Conservation (phyloP, 2,888 invertebrate species). For the Calameuta idolon region DNA sequence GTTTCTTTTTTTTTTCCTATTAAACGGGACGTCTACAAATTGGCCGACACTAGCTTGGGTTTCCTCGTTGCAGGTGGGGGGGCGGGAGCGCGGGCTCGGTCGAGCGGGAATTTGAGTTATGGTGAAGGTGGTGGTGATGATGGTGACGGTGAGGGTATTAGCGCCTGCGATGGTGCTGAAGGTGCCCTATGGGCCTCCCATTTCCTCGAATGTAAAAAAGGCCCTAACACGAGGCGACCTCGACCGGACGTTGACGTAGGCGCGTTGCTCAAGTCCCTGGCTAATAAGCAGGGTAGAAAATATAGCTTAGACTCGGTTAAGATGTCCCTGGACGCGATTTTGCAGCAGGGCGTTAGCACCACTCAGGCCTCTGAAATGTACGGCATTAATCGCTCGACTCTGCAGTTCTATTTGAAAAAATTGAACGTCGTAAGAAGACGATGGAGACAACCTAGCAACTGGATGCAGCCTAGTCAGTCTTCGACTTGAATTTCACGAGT, state of each 20-base stretch:
- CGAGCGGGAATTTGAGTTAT: conserved; percentile 51
- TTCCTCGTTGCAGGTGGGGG: conserved; percentile 67
- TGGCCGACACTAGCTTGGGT: conserved; percentile 63
- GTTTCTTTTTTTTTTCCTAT: neutral
- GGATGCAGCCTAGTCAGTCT: conserved; percentile 45
- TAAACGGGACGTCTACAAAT: conserved; percentile 50
- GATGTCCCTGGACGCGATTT: conserved; percentile 69
- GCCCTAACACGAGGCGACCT: conserved; percentile 50
- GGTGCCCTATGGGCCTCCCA: conserved; percentile 59
- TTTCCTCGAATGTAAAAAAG: conserved; percentile 63
- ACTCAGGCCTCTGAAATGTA: conserved; percentile 69
- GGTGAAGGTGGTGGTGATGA: conserved; percentile 7
- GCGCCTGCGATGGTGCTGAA: conserved; percentile 27
- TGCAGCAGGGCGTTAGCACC: conserved; percentile 69
- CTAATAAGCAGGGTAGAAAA: conserved; percentile 65
- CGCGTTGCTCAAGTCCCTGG: conserved; percentile 63
- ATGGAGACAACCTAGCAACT: conserved; percentile 53
- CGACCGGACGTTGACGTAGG: conserved; percentile 59
- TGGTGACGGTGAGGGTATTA: conserved; percentile 17
- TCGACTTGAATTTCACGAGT: conserved; percentile 24
- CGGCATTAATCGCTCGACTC: conserved; percentile 70
- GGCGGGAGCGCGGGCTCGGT: conserved; percentile 60
- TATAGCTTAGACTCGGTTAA: conserved; percentile 68
- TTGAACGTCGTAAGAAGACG: conserved; percentile 68
- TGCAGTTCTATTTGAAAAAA: conserved; percentile 71